Percentiles rank a stretch among this genome's conserved stretches.
Evolutionary conservation across 2,113 vertebrate genomes (phyloP).

Genomic region (Saccopteryx bilineata): DNA sequence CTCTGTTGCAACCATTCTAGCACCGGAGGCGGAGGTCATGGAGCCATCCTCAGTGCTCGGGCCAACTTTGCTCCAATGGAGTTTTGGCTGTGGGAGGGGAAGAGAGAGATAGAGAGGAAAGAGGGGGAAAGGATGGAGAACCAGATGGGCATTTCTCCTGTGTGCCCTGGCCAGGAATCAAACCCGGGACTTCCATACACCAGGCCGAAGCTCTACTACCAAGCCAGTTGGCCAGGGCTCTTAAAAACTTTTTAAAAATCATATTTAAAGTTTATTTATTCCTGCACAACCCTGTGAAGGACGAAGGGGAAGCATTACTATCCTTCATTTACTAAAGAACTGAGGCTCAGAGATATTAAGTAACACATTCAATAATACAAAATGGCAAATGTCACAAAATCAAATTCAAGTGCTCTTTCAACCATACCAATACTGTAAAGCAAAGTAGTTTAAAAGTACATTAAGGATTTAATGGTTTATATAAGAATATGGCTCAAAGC

Average conservation of each 20-base stretch:
- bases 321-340: background rate
- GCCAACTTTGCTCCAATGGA: too few relatives aligned
- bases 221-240: background rate
- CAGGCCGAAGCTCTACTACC: too few relatives aligned
- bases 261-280: background rate
- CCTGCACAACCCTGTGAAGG: background rate
- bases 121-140: too few relatives aligned
- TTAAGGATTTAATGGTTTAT: background rate
- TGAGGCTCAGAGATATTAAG: background rate
- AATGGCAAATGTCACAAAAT: background rate
- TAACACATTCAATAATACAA: constrained; percentile 8
- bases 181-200: too few relatives aligned
- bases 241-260: background rate
- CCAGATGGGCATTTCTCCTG: too few relatives aligned
- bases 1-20: too few relatives aligned
- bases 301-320: background rate
- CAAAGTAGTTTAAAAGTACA: background rate
- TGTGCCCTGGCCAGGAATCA: too few relatives aligned
- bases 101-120: too few relatives aligned
- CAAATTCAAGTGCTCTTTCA: constrained; percentile 3
- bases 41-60: too few relatives aligned
- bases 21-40: too few relatives aligned
- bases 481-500: background rate
- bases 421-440: background rate
- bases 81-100: too few relatives aligned